Percentiles rank a stretch among this genome's conserved stretches.
These are phyloP conservation scores for Nemapogon koenigi DNA, from an alignment of 2,888 invertebrate genomes.

Conservation along the genomic window DNA sequence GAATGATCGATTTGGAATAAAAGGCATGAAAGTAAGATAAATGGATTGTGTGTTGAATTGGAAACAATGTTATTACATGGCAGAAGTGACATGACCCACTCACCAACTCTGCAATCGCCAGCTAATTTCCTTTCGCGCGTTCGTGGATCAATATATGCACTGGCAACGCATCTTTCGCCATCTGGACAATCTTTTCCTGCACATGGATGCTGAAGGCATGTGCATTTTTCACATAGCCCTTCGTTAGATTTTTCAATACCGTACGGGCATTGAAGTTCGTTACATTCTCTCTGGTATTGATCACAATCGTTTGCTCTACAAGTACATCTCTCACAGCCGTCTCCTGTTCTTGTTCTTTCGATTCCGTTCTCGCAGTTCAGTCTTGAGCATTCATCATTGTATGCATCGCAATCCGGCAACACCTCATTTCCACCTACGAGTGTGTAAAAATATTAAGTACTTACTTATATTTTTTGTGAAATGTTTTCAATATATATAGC, in stretches of 20 bases:
- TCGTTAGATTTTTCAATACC: constrained; percentile 66
- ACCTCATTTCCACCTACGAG: constrained; percentile 27
- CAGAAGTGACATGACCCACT: too few species aligned
- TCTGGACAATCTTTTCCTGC: constrained; percentile 63
- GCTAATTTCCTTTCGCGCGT: constrained; percentile 44
- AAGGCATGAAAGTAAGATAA: too few species aligned
- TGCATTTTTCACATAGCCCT: constrained; percentile 29
- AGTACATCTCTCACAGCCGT: constrained; percentile 72
- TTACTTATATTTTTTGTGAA: not conserved
- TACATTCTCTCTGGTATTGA: constrained; percentile 67
- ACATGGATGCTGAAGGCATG: constrained; percentile 71
- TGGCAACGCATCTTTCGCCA: constrained; percentile 73
- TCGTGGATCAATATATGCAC: constrained; percentile 48
- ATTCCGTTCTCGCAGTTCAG: constrained; percentile 77
- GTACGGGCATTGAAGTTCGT: constrained; percentile 61
- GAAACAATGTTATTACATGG: too few species aligned
- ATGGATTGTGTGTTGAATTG: too few species aligned
- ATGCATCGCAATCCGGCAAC: constrained; percentile 56
- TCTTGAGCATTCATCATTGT: constrained; percentile 66
- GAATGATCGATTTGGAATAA: too few species aligned
- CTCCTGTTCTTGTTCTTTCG: constrained; percentile 49
- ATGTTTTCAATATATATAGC: not conserved
- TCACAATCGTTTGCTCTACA: constrained; percentile 59
- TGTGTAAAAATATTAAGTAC: not conserved
- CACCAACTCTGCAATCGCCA: constrained; percentile 71